These are phyloP conservation scores for Odiellus spinosus DNA, from an alignment of 2,888 invertebrate species.

Conservation along the genomic window DNA sequence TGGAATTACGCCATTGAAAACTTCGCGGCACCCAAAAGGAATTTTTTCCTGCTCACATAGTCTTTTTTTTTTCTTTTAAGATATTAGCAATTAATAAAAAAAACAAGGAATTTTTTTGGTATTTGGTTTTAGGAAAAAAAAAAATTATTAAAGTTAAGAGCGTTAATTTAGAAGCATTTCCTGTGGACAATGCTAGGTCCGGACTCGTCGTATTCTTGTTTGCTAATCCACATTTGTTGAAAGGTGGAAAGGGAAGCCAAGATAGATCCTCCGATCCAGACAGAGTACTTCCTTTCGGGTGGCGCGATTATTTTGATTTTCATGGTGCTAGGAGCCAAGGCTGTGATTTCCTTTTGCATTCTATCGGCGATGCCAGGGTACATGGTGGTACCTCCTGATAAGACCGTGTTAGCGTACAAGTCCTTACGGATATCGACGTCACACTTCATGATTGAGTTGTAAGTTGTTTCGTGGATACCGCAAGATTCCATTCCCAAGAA, in stretches of 20 bases:
- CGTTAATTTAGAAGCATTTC: conserved; percentile 65
- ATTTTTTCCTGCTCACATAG: too few relatives aligned
- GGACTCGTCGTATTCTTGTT: conserved; percentile 92
- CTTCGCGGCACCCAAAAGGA: too few relatives aligned
- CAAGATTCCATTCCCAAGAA: conserved; percentile 73
- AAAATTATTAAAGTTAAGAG: too few relatives aligned
- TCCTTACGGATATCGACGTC: conserved; percentile 68
- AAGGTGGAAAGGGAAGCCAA: conserved; percentile 74
- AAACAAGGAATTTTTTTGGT: too few relatives aligned
- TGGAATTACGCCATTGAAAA: too few relatives aligned
- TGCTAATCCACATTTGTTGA: conserved; percentile 91
- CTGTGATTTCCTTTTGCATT: conserved; percentile 93
- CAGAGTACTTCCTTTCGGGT: conserved; percentile 90
- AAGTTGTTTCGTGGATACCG: conserved; percentile 76
- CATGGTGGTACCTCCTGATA: conserved; percentile 90
- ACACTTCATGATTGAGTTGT: conserved; percentile 90
- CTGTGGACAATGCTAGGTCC: conserved; percentile 90
- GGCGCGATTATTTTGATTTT: conserved; percentile 64
- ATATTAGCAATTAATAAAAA: too few relatives aligned
- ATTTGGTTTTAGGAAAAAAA: too few relatives aligned
- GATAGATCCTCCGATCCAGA: conserved; percentile 96
- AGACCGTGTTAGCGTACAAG: conserved; percentile 33
- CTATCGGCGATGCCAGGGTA: conserved; percentile 91
- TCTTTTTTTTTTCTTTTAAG: too few relatives aligned
- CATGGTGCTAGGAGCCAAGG: conserved; percentile 48